Evolutionary conservation across 1,140 invertebrate genomes (phyloP).

Genomic region (Antheraea mylitta): DNA sequence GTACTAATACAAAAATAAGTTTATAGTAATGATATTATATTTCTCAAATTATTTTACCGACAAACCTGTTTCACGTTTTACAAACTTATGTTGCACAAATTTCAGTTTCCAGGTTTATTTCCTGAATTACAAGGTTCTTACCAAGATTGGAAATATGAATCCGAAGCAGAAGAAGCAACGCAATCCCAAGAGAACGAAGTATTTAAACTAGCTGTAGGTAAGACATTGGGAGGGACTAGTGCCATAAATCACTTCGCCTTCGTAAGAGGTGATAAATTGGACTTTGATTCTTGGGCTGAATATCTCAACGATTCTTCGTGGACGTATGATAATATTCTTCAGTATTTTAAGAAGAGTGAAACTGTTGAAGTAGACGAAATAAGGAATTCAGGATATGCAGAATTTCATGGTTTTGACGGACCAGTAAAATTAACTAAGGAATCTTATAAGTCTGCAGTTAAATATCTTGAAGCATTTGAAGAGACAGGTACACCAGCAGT

Average conservation of each 20-base stretch:
- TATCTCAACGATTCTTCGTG: constrained; percentile 7
- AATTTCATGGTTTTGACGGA: constrained; percentile 13
- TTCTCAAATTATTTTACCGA: too few relatives aligned
- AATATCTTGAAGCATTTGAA: constrained; percentile 9
- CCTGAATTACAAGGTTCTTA: background rate
- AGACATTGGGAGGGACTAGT: constrained; percentile 16
- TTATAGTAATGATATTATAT: too few relatives aligned
- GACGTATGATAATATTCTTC: constrained; percentile 18
- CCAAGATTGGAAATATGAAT: constrained; percentile 13
- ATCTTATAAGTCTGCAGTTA: background rate
- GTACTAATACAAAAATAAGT: too few relatives aligned
- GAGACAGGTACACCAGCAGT: background rate
- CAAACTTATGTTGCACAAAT: too few relatives aligned
- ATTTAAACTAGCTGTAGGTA: constrained; percentile 11
- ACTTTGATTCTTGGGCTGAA: constrained; percentile 12
- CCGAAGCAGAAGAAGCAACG: background rate
- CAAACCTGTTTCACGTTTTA: too few relatives aligned
- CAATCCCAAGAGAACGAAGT: background rate
- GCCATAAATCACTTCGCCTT: constrained; percentile 3
- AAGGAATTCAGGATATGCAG: background rate
- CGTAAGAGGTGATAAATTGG: background rate
- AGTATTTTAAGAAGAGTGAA: constrained; percentile 21
- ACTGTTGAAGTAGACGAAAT: constrained; percentile 17
- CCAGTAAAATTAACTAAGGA: constrained; percentile 11
- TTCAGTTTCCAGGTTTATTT: constrained; percentile 12